Evolutionary conservation across 2,113 vertebrate species (phyloP).

Genomic region (Saimiri boliviensis): DNA sequence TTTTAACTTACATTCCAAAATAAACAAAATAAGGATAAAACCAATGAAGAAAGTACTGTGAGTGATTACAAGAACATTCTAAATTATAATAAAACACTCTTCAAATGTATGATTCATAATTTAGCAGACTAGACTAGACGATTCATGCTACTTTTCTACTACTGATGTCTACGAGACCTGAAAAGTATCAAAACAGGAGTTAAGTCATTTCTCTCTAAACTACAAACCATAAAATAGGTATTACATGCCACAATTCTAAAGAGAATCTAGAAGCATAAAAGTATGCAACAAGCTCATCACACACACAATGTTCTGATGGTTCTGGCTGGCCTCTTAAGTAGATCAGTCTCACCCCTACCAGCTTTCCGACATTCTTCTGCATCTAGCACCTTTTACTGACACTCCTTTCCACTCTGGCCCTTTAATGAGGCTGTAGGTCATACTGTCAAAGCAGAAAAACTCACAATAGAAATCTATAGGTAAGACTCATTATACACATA

Average conservation of each 20-base stretch:
- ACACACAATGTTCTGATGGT: neutral
- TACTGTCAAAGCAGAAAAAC: neutral
- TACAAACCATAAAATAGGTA: neutral
- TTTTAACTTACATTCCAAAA: slow-evolving; percentile 60
- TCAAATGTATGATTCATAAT: neutral
- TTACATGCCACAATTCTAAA: neutral
- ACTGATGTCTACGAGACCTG: neutral
- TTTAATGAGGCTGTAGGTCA: neutral
- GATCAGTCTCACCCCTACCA: neutral
- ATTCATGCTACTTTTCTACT: neutral
- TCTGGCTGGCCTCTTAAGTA: neutral
- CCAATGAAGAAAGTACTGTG: neutral
- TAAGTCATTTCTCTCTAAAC: slow-evolving; percentile 24
- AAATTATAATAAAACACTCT: neutral
- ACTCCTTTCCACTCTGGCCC: neutral
- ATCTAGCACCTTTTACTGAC: neutral
- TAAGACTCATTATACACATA: neutral
- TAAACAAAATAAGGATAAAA: neutral
- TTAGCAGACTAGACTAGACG: neutral
- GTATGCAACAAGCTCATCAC: neutral
- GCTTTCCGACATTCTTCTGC: neutral
- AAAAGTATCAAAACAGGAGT: slow-evolving; percentile 47
- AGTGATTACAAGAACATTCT: neutral
- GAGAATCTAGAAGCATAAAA: neutral
- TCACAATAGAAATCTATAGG: neutral